phyloP scores from a whole-genome alignment of 2,888 invertebrate species.

The Tenodera sinensis region DNA sequence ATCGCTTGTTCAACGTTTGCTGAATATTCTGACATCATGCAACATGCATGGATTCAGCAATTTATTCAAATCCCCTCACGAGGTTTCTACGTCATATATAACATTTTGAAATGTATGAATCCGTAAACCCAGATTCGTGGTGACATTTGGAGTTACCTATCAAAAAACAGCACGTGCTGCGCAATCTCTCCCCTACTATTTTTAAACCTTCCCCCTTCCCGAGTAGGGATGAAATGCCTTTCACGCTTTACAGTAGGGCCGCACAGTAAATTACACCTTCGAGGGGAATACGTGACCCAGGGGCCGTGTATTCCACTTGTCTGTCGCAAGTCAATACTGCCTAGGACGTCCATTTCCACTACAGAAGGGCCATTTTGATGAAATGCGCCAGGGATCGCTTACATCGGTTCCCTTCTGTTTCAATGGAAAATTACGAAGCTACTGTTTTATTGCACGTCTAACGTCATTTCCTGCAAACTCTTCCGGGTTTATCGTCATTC shows the following conservation, averaged over 20 bases:
- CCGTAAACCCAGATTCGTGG: background rate
- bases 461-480: background rate
- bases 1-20: too few species aligned
- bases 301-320: background rate
- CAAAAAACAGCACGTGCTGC: background rate
- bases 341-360: background rate
- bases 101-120: background rate
- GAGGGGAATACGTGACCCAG: background rate
- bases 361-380: background rate
- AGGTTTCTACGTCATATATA: background rate
- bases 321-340: background rate
- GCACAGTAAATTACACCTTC: background rate
- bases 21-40: background rate
- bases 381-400: background rate
- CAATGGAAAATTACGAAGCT: background rate
- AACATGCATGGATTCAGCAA: background rate
- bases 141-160: background rate
- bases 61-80: background rate
- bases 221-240: background rate
- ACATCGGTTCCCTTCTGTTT: background rate
- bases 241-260: background rate
- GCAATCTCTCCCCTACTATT: background rate
- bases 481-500: background rate
- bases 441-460: background rate
- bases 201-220: background rate